phyloP scores from a whole-genome alignment of 2,888 invertebrate species.

The Cerastoderma edule region DNA sequence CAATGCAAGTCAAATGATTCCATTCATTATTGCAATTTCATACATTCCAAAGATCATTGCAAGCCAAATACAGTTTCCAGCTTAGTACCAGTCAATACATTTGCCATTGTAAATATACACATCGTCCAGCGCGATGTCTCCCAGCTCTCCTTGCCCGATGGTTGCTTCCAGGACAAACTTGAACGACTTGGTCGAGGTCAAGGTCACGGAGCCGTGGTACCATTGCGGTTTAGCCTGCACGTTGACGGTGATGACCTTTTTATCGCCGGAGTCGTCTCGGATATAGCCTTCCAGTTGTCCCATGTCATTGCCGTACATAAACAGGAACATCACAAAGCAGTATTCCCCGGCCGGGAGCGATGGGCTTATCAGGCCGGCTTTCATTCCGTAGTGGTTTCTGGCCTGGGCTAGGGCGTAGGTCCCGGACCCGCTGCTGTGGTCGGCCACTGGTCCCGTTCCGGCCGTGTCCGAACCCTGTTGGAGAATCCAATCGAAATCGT shows the following conservation, averaged over 20 bases:
- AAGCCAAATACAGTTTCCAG: too few relatives aligned
- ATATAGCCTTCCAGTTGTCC: conserved; percentile 38
- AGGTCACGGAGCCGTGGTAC: conserved; percentile 31
- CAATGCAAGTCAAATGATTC: too few relatives aligned
- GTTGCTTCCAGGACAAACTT: conserved; percentile 45
- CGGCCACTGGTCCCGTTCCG: conserved; percentile 56
- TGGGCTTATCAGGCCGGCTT: conserved; percentile 51
- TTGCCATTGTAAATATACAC: conserved; percentile 58
- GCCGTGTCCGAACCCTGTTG: conserved; percentile 42
- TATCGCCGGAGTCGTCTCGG: conserved; percentile 23
- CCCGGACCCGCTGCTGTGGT: conserved; percentile 60
- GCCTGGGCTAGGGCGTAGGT: conserved; percentile 54
- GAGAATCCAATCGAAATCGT: conserved; percentile 59
- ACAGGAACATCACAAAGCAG: conserved; percentile 57
- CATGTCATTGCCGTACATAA: conserved; percentile 51
- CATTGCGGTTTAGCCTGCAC: conserved; percentile 25
- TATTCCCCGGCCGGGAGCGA: conserved; percentile 50
- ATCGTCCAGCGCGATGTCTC: conserved; percentile 63
- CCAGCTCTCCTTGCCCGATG: conserved; percentile 57
- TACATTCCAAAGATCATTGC: too few relatives aligned
- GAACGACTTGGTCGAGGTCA: conserved; percentile 17
- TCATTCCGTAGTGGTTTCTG: conserved; percentile 47
- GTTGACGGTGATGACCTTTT: conserved; percentile 13
- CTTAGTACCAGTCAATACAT: conserved; percentile 56
- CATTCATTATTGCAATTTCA: too few relatives aligned